A percentile compares a stretch with the other conserved stretches of the same genome.
Conservation (phyloP, 2,113 vertebrate genomes). For the Manacus vitellinus region DNA sequence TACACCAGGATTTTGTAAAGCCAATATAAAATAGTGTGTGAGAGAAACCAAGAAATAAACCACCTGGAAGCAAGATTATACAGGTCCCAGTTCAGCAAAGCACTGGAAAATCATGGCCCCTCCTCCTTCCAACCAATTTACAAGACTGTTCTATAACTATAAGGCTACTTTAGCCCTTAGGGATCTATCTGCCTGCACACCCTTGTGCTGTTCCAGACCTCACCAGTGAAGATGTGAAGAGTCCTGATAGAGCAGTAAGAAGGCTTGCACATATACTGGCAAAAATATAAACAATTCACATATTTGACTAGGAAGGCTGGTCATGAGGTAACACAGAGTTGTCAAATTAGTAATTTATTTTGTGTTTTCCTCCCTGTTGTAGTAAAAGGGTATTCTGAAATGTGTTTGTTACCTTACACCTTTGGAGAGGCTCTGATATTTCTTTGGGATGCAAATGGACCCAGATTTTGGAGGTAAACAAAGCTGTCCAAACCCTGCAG, state of each 20-base stretch:
- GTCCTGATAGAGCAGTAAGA: not conserved
- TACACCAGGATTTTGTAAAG: not conserved
- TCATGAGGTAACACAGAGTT: not conserved
- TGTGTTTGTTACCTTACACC: not conserved
- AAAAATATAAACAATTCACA: not conserved
- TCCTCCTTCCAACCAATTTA: not conserved
- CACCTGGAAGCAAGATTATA: not conserved
- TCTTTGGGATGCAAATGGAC: not conserved
- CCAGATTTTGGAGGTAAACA: not conserved
- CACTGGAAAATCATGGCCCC: not conserved
- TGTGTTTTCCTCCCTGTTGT: not conserved
- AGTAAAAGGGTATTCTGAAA: not conserved
- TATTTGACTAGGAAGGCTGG: not conserved
- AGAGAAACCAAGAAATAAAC: not conserved
- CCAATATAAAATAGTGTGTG: not conserved
- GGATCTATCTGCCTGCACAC: not conserved
- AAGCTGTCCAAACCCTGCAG: accelerated
- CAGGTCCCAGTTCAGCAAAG: not conserved
- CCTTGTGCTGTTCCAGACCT: not conserved
- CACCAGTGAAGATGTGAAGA: not conserved
- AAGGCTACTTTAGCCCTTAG: not conserved
- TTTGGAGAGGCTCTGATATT: not conserved
- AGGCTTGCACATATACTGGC: not conserved
- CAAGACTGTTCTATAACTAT: not conserved
- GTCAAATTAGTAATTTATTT: not conserved